phyloP scores from a whole-genome alignment of 2,797 vertebrate species.

The Poecilia wingei region DNA sequence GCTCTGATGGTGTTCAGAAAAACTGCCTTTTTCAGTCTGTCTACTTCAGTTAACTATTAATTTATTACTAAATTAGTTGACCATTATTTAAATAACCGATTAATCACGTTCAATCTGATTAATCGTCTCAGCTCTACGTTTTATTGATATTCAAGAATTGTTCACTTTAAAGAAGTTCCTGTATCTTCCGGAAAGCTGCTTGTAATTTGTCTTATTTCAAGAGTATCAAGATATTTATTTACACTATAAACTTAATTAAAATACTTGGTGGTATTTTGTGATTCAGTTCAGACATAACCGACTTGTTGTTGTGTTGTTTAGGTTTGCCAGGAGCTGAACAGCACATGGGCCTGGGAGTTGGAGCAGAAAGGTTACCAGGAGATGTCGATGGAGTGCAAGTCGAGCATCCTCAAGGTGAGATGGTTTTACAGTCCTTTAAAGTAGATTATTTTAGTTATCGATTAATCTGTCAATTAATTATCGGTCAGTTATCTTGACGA shows the following conservation, averaged over 20 bases:
- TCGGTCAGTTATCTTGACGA: too few relatives aligned
- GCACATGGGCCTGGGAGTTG: constrained; percentile 99
- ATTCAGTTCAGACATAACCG: not conserved
- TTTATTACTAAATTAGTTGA: too few relatives aligned
- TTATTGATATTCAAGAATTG: not conserved
- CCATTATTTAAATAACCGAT: too few relatives aligned
- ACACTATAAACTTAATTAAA: not conserved
- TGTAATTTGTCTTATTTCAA: not conserved
- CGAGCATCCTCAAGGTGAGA: constrained; percentile 93
- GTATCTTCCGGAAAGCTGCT: not conserved
- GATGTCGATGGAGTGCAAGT: constrained; percentile 95
- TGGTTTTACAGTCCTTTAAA: too few relatives aligned
- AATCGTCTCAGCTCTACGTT: not conserved
- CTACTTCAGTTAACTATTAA: too few relatives aligned
- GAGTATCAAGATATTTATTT: not conserved
- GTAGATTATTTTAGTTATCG: too few relatives aligned
- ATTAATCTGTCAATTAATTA: too few relatives aligned
- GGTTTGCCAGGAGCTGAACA: constrained; percentile 97
- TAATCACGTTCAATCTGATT: too few relatives aligned
- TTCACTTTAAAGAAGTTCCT: not conserved
- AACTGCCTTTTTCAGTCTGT: too few relatives aligned
- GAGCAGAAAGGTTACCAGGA: constrained; percentile 97
- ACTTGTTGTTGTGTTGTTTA: constrained; percentile 55
- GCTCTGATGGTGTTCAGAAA: too few relatives aligned
- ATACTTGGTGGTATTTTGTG: not conserved